Base-by-base conservation (phyloP, 2,797 vertebrate species). In the Poecilia wingei region DNA sequence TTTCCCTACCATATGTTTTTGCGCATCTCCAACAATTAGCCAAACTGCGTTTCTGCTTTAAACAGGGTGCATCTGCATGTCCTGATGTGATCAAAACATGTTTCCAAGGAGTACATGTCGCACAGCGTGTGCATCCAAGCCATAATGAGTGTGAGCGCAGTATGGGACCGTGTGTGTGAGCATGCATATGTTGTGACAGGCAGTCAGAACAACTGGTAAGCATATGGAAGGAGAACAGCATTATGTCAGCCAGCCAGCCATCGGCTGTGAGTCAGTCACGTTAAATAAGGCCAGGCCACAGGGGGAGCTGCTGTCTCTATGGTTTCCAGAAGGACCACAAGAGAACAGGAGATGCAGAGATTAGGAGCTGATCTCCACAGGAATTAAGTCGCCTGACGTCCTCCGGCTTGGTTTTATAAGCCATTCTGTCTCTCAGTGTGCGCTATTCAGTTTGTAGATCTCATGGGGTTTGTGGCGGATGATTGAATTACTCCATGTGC, bases 221-320 rank as follows among this genome's bases (percentile, higher is more conserved):
- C 93, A 89, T 91, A 89, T 90, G 90, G 86, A 92, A 90, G 14
- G 82, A 89, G 86, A 91, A 79, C 87, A 82, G 86, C 74, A 72
- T 91, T 92, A 91, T 91, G 91, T 94, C 91, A 93, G 89, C 79
- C 51, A 77, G 77, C 61, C 78, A 77, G 76, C 78, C 86, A 51
- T 85, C 74, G 49, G 85, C 91, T 92, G 87, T 95, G 92, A 94
- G 87, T 94, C 92, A 93, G 85, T 87, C 79, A 69, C 80, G 84
- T 90, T 93, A 89, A 89, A 94, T 91, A 91, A 93, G 91, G 88
- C 86, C 89, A 87, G 84, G 92, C 89, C 91, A 89, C 88, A 90
- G 86, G 89, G 88, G 90, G 90, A 86, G 90, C 88, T 90, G 91
- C 90, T 79, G 87, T 94, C 87, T 86, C 93, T 89, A 94, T 94